phyloP scores from a whole-genome alignment of 2,888 invertebrate genomes.

The Iselma pallidipennis region DNA sequence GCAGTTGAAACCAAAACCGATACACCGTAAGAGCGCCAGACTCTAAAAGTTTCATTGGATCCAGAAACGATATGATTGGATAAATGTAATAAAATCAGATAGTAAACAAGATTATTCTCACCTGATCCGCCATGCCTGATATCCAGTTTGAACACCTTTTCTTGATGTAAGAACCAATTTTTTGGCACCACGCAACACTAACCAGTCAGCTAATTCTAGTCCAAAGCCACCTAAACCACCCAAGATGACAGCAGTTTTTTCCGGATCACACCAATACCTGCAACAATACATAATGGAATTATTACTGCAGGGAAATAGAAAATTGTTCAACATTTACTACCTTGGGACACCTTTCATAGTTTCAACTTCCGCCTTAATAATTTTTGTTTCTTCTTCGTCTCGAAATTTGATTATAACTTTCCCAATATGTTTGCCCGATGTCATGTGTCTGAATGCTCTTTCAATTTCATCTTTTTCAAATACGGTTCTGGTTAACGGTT shows the following conservation, averaged over 20 bases:
- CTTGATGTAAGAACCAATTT: too few species aligned
- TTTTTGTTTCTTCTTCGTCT: conserved; percentile 38
- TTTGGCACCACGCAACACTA: too few species aligned
- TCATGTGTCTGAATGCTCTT: too few species aligned
- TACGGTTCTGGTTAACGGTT: too few species aligned
- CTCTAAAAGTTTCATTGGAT: conserved; percentile 48
- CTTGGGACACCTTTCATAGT: conserved; percentile 11
- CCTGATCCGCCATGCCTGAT: conserved; percentile 33
- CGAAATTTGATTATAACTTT: conserved; percentile 62
- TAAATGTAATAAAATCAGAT: too few species aligned
- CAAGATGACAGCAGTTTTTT: conserved; percentile 25
- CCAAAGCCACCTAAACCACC: too few species aligned
- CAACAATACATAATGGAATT: background rate
- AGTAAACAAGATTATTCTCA: too few species aligned
- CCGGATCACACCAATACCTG: conserved; percentile 16
- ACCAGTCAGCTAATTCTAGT: too few species aligned
- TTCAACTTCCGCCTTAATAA: background rate
- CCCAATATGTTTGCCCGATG: conserved; percentile 77
- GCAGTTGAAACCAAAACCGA: conserved; percentile 69
- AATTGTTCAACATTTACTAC: too few species aligned
- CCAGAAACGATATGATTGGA: too few species aligned
- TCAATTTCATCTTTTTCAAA: too few species aligned
- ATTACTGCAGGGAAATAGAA: too few species aligned
- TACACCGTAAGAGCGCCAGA: conserved; percentile 74
- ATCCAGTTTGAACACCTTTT: conserved; percentile 24